Percentiles rank a stretch among this genome's conserved stretches.
phyloP scores from a whole-genome alignment of 2,797 vertebrate species.

The Tragelaphus eurycerus region DNA sequence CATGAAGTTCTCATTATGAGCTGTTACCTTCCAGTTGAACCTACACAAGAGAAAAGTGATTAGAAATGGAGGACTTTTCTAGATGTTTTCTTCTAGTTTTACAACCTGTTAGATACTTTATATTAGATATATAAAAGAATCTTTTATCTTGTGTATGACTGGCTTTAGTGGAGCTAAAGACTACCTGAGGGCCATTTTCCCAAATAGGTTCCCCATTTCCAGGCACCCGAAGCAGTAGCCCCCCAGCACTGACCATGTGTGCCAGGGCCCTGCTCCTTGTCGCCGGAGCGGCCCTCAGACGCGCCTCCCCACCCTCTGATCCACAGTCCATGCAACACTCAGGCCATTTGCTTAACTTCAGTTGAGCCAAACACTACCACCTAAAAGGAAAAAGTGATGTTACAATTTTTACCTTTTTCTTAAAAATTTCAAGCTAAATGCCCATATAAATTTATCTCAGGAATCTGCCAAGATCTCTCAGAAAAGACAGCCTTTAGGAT shows the following conservation, averaged over 20 bases:
- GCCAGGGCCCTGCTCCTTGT: accelerated
- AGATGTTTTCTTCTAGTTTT: neutral
- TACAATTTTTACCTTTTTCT: neutral
- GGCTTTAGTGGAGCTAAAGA: neutral
- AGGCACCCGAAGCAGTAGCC: neutral
- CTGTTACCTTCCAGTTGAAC: neutral
- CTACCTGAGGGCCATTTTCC: neutral
- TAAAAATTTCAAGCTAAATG: neutral
- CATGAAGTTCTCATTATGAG: neutral
- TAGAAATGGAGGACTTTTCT: neutral
- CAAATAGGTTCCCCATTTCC: neutral
- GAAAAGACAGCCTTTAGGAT: neutral
- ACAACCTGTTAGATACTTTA: neutral
- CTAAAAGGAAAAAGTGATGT: neutral
- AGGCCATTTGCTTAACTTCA: neutral
- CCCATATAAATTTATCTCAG: constrained; percentile 13
- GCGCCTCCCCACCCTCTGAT: neutral
- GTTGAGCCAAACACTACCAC: neutral
- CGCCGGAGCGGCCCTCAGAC: neutral
- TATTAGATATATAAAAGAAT: neutral
- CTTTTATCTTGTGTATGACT: neutral
- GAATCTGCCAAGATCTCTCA: neutral
- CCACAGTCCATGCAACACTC: neutral
- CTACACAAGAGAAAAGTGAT: neutral
- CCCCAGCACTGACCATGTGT: neutral